These are phyloP conservation scores for Ophioninae sp. DNA, from an alignment of 2,888 invertebrate species.

Conservation along the genomic window DNA sequence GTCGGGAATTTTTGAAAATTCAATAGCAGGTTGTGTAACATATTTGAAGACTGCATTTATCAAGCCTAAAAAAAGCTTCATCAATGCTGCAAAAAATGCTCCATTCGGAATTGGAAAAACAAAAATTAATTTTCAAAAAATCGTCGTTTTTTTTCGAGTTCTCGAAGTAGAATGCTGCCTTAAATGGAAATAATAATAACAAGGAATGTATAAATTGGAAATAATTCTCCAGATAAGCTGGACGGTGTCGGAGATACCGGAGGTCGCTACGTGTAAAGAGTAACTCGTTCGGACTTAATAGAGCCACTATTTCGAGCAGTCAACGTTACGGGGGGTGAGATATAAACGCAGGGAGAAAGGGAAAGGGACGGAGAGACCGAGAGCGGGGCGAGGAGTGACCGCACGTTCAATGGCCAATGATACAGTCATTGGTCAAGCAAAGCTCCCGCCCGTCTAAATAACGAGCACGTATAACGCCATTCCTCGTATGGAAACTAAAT, in stretches of 20 bases:
- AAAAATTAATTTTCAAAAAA: neutral
- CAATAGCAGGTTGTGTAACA: too few species aligned
- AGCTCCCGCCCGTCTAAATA: slow-evolving; percentile 22
- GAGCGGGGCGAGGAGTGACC: slow-evolving; percentile 21
- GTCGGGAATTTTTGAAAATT: too few species aligned
- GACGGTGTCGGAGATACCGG: slow-evolving; percentile 18
- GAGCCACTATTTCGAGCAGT: slow-evolving; percentile 29
- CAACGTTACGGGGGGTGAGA: slow-evolving; percentile 39
- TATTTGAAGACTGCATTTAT: too few species aligned
- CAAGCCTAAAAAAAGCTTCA: too few species aligned
- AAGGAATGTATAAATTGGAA: slow-evolving; percentile 57
- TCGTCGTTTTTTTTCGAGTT: neutral
- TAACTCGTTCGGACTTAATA: slow-evolving; percentile 47
- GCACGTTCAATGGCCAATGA: slow-evolving; percentile 45
- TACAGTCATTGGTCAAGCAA: slow-evolving; percentile 53
- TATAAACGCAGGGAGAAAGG: slow-evolving; percentile 32
- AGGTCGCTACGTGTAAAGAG: slow-evolving; percentile 27
- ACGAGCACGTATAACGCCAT: neutral
- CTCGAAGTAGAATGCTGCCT: neutral
- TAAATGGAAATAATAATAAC: neutral
- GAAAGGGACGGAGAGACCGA: slow-evolving; percentile 28
- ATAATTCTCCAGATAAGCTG: slow-evolving; percentile 63
- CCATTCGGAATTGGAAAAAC: too few species aligned
- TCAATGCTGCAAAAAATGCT: too few species aligned
- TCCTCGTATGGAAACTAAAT: neutral